Conservation (phyloP, 1,140 invertebrate genomes). For the Aethina tumida region DNA sequence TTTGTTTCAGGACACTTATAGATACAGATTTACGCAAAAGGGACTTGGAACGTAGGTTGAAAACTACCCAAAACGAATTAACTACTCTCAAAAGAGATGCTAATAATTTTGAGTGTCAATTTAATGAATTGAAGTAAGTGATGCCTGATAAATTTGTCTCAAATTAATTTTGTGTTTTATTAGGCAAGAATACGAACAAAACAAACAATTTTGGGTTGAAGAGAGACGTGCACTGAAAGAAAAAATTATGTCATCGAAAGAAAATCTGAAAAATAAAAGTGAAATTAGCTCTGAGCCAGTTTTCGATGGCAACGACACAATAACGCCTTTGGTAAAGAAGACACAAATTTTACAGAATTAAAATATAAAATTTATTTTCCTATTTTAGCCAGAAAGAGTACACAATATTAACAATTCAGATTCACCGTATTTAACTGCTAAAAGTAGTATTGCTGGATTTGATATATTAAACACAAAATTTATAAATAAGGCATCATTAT, state of each 20-base stretch:
- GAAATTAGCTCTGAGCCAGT: constrained; percentile 11
- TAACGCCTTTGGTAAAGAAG: constrained; percentile 14
- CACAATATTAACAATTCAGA: constrained; percentile 14
- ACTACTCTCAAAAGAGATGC: constrained; percentile 18
- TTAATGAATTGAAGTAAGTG: constrained; percentile 15
- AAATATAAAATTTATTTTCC: not conserved
- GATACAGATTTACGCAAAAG: constrained; percentile 18
- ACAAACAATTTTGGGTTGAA: constrained; percentile 4
- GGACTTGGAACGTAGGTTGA: constrained; percentile 13
- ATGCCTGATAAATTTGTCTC: constrained; percentile 10
- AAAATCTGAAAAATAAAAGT: constrained; percentile 19
- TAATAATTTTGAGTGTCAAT: constrained; percentile 10
- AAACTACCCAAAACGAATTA: constrained; percentile 17
- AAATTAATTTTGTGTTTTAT: constrained; percentile 8
- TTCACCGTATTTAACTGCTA: constrained; percentile 18
- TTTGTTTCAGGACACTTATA: constrained; percentile 18
- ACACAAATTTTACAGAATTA: constrained; percentile 1
- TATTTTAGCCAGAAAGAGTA: constrained; percentile 13
- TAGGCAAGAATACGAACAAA: constrained; percentile 9
- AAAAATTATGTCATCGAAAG: constrained; percentile 21
- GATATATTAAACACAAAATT: too few relatives aligned
- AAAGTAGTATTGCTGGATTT: too few relatives aligned
- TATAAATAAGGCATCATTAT: too few relatives aligned
- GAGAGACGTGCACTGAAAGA: constrained; percentile 13
- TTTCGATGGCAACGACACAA: constrained; percentile 2